Evolutionary conservation across 2,888 invertebrate genomes (phyloP), one percentile per base, ranked within the genome.

Genomic region (Mesodorylaimus sp.): DNA sequence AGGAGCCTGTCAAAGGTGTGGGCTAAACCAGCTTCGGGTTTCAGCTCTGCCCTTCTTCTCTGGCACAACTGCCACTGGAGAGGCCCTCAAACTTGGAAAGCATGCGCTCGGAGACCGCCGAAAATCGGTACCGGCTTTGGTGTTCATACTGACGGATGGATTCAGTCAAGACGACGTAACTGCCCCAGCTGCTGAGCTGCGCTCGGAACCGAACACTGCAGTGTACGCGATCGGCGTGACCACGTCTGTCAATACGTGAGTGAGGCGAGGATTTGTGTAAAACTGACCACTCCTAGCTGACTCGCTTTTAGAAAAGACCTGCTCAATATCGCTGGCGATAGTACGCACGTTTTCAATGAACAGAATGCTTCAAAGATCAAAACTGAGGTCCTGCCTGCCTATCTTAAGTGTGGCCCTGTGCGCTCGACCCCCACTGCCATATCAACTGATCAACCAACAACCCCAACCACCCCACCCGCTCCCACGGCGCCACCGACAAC

Each of bases 101-200:
- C 41, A 19, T 5, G 25, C 25, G 3, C 5, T 48, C 23, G 19
- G 3, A 5, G 23, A 48, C 16, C 48, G 48, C 16, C 41, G 48
- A 24, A n/a, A 19, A n/a, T 21, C 24, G 5, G 41, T 48, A 23
- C 48, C 48, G 10, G 3, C 23, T 3, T 10, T 23, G 16, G 26
- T 47, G 24, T 5, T 48, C 23, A 45, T 48, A n/a, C 19, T 48
- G 3, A 48, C 48, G 38, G 48, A 48, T 26, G 48, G 48, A 21
- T 46, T 48, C 24, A 48, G 44, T 45, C 25, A 41, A 23, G 48
- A 48, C 26, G 41, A 44, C 38, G 19, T 47, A 23, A 38, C 24
- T n/a, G 10, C n/a, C 3, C 26, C 38, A 3, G 19, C 48, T 3
- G 5, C 10, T 3, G 24, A 19, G 23, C 28, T 48, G 24, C 24